Percentiles rank a stretch among this genome's conserved stretches.
Evolutionary conservation across 2,797 vertebrate genomes (phyloP).

Genomic region (Catamblyrhynchus diadema): DNA sequence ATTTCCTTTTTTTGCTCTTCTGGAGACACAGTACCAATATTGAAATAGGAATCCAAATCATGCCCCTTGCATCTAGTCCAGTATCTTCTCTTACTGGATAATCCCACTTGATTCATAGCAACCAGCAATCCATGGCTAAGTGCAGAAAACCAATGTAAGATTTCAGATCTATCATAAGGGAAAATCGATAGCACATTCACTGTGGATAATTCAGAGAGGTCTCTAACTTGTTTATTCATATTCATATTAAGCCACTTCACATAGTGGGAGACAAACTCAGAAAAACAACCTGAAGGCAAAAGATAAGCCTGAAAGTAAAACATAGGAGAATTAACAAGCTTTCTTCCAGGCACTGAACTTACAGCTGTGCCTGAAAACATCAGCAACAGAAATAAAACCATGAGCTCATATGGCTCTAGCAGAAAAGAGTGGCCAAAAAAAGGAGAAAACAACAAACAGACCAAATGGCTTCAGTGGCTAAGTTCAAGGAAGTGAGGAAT

Average conservation of each 20-base stretch:
- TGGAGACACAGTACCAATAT: background rate
- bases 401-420: background rate
- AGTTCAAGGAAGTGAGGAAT: background rate
- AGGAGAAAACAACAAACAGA: background rate
- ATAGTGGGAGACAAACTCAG: background rate
- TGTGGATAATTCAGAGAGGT: background rate
- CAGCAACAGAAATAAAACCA: background rate
- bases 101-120: background rate
- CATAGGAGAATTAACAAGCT: background rate
- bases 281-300: constrained; percentile 30
- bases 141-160: background rate
- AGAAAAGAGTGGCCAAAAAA: background rate
- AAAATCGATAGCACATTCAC: background rate
- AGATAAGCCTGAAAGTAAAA: background rate
- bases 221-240: background rate
- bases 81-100: background rate
- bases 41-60: background rate
- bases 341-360: background rate
- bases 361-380: background rate
- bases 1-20: background rate
- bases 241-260: background rate
- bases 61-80: background rate
- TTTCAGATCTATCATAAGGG: background rate
- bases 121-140: background rate
- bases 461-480: background rate